These are phyloP conservation scores for Cacatua alba DNA, from an alignment of 2,113 vertebrate species.

Conservation along the genomic window DNA sequence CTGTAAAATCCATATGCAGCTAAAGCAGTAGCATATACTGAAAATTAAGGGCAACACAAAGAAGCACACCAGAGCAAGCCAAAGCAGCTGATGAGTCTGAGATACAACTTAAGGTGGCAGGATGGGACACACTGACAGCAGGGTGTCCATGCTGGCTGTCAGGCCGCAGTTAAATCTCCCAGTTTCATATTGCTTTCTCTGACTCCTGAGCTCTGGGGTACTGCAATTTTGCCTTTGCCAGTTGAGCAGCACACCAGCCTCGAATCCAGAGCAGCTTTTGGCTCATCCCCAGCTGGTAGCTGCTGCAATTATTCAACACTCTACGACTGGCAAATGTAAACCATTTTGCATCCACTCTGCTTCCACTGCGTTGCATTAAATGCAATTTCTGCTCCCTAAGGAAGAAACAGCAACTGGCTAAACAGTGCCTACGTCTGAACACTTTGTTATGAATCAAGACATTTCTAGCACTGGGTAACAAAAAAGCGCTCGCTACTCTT, in stretches of 20 bases:
- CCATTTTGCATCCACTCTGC: background rate
- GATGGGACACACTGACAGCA: background rate
- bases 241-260: background rate
- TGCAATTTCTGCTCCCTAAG: background rate
- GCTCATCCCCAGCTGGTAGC: background rate
- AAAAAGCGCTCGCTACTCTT: background rate
- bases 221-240: background rate
- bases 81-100: background rate
- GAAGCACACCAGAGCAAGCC: fast-evolving
- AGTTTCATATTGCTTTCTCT: background rate
- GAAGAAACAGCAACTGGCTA: fast-evolving
- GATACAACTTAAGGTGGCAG: background rate
- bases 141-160: background rate
- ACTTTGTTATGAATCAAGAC: background rate
- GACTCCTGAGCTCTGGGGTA: background rate
- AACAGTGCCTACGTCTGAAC: background rate
- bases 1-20: background rate
- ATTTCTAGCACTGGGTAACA: background rate
- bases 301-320: background rate
- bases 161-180: background rate
- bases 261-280: fast-evolving
- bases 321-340: background rate
- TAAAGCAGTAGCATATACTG: background rate
- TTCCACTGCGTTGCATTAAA: background rate
- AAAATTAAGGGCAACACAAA: fast-evolving